phyloP scores from a whole-genome alignment of 2,113 vertebrate genomes.

The Hyaena hyaena region DNA sequence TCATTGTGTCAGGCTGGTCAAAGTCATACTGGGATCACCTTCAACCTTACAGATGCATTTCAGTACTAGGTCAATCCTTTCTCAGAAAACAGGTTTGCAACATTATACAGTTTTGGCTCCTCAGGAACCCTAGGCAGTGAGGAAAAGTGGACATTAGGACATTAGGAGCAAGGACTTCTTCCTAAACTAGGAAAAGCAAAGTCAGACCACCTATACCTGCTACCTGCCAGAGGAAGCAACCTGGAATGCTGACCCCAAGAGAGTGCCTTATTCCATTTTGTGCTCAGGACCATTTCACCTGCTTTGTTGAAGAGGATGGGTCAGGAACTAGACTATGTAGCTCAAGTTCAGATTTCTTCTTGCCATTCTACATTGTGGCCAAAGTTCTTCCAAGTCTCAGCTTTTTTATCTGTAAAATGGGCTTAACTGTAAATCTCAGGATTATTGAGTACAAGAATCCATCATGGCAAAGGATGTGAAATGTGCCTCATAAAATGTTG shows the following conservation, averaged over 20 bases:
- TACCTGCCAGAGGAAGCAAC: neutral
- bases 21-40: neutral
- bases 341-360: neutral
- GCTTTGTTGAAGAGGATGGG: neutral
- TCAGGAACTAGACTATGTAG: neutral
- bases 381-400: conserved; percentile 11
- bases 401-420: conserved; percentile 34
- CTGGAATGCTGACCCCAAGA: neutral
- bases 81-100: neutral
- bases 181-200: conserved; percentile 40
- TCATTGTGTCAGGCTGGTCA: neutral
- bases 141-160: neutral
- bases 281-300: conserved; percentile 33
- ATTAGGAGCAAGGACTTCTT: neutral
- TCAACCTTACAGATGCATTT: conserved; percentile 28
- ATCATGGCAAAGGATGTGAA: neutral
- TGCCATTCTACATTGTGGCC: neutral
- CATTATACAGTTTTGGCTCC: neutral
- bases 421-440: neutral
- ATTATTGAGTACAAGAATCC: conserved; percentile 13
- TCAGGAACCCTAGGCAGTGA: neutral
- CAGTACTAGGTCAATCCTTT: neutral
- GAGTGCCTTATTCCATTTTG: conserved; percentile 28
- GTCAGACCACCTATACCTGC: neutral
- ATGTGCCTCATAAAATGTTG: conserved; percentile 38